A percentile compares a stretch with the other conserved stretches of the same genome.
phyloP scores from a whole-genome alignment of 1,140 invertebrate species.

The Drosophila nikananu region DNA sequence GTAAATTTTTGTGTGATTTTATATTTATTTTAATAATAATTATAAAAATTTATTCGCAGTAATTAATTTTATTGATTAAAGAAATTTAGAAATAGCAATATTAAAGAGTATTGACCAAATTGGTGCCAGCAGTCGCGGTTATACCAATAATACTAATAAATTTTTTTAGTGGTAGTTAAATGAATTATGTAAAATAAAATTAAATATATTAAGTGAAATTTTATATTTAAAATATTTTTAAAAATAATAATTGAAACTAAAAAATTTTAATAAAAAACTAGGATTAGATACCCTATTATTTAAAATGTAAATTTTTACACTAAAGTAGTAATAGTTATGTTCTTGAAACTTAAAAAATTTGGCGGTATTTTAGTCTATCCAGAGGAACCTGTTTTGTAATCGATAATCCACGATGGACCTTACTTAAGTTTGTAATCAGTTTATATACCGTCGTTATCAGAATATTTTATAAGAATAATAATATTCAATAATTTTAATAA shows the following conservation, averaged over 20 bases:
- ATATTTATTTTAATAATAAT: conserved; percentile 55
- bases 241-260: conserved; percentile 43
- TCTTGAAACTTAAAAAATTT: conserved; percentile 87
- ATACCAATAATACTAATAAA: conserved; percentile 64
- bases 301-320: conserved; percentile 54
- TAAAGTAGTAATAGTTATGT: conserved; percentile 70
- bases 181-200: conserved; percentile 46
- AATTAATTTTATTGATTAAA: conserved; percentile 82
- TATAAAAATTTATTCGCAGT: conserved; percentile 49
- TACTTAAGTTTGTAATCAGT: too few species aligned
- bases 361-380: conserved; percentile 70
- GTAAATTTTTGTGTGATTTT: conserved; percentile 65
- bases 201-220: conserved; percentile 72
- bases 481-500: conserved; percentile 83
- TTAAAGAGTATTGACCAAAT: conserved; percentile 67
- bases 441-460: too few species aligned
- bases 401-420: too few species aligned
- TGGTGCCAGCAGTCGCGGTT: conserved; percentile 75
- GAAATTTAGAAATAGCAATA: conserved; percentile 85
- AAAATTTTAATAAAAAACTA: conserved; percentile 72
- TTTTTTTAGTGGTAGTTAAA: conserved; percentile 60
- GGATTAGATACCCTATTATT: too few species aligned
- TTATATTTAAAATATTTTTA: conserved; percentile 60
- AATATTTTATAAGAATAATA: too few species aligned
- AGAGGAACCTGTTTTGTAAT: too few species aligned